Conservation (phyloP, 2,797 vertebrate species). For the Gila robusta region DNA sequence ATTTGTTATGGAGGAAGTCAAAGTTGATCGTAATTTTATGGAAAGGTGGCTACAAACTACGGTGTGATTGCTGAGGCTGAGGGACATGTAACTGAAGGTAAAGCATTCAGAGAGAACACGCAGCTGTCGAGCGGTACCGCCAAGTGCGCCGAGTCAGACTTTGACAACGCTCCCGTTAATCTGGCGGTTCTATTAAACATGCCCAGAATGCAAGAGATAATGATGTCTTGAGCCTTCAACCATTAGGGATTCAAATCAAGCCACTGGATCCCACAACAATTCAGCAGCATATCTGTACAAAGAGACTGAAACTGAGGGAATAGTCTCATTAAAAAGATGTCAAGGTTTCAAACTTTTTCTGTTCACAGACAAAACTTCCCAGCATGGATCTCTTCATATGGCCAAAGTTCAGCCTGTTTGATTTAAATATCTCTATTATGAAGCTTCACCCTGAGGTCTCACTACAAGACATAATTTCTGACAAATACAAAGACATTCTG, state of each 20-base stretch:
- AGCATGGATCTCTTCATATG: conserved; percentile 3
- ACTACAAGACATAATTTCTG: background rate
- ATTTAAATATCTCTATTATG: conserved; percentile 4
- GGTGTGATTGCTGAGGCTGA: background rate
- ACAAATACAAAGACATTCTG: background rate
- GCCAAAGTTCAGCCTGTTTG: conserved; percentile 10
- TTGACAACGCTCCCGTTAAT: conserved; percentile 48
- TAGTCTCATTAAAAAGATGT: conserved; percentile 1
- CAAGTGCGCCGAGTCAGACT: conserved; percentile 12
- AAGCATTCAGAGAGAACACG: conserved; percentile 5
- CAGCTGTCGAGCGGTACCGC: background rate
- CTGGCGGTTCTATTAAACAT: conserved; percentile 41
- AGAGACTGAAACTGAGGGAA: background rate
- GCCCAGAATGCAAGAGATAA: conserved; percentile 48
- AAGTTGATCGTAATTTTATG: conserved; percentile 21
- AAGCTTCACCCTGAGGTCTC: background rate
- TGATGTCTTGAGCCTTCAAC: conserved; percentile 20
- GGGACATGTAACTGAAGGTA: conserved; percentile 34
- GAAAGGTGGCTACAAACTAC: background rate
- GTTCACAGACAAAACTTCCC: background rate
- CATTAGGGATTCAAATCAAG: conserved; percentile 47
- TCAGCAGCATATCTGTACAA: background rate
- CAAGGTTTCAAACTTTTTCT: background rate
- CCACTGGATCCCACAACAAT: conserved; percentile 39
- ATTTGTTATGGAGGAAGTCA: conserved; percentile 10